These are phyloP conservation scores for Oreotrochilus melanogaster DNA, from an alignment of 2,113 vertebrate species.

Conservation along the genomic window DNA sequence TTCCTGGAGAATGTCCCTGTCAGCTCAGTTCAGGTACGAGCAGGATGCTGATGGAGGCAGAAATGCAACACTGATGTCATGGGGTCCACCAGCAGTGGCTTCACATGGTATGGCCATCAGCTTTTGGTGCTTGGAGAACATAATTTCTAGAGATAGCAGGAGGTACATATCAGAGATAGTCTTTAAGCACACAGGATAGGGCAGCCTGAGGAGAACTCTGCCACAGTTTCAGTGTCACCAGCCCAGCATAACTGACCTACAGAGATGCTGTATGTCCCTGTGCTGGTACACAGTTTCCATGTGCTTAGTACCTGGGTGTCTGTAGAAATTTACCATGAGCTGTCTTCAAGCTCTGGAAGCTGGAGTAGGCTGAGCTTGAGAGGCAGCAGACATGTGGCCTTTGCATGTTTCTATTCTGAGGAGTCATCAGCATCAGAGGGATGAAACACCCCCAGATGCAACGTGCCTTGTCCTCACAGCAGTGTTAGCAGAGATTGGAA, in stretches of 20 bases:
- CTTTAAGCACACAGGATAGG: neutral
- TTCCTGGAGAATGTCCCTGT: neutral
- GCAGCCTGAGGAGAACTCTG: neutral
- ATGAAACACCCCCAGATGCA: neutral
- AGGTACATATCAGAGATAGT: neutral
- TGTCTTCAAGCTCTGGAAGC: neutral
- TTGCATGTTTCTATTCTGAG: neutral
- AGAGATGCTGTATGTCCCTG: neutral
- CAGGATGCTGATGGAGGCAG: neutral
- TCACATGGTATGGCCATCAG: accelerated
- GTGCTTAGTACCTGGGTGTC: neutral
- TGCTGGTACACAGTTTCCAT: accelerated
- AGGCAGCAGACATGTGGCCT: neutral
- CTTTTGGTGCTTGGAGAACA: neutral
- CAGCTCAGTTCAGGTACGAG: neutral
- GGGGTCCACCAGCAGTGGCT: neutral
- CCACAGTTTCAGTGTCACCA: neutral
- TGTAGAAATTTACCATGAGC: neutral
- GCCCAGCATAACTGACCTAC: neutral
- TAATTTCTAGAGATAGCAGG: neutral
- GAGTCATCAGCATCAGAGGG: neutral
- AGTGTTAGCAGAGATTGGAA: accelerated
- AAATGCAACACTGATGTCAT: accelerated
- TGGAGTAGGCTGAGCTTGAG: neutral
- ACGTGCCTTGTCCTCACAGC: accelerated